Base-by-base conservation (phyloP, 2,113 vertebrate genomes). In the Neofelis nebulosa region DNA sequence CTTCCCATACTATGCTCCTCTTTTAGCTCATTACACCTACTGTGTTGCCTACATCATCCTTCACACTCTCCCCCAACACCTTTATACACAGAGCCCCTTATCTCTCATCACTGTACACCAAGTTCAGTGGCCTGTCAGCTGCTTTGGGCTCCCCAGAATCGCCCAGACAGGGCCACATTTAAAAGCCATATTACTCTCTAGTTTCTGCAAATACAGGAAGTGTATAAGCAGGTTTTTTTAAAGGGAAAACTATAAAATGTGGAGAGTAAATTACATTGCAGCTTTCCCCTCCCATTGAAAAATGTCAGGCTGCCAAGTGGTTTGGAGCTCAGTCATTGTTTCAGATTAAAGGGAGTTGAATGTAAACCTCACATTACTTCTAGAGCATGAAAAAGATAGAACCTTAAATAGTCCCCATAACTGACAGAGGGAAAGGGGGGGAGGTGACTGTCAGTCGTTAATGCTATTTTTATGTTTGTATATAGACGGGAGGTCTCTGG, bases 241-340 rank as follows among this genome's bases (percentile, higher is more conserved):
- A 95, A 97, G 85, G 90, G 50, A 92, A 98, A 95, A 96, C 91
- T 96, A 97, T 97, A 98, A 98, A 98, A 98, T 95, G 95, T 96
- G 95, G 95, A 97, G 92, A 95, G 96, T 96, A 96, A 97, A 98
- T 98, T 97, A 98, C 81, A 98, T 89, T 0, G 21, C 96, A 93
- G 18, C 78, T 97, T 96, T 83, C 78, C 93, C 89, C 86, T 91
- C 91, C 96, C 95, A 69, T 38, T 95, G 80, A 97, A 95, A 98
- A 97, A 96, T 96, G 95, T 84, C 94, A 97, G 96, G 66, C 88
- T 85, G 76, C 19, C 97, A 94, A 98, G 98, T 97, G 97, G 94
- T 94, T 92, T 97, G 97, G 94, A 95, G 90, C 83, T 97, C 88
- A 88, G 83, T 98, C 92, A 88, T 61, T 92, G 80, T 92, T 95